Base-by-base conservation (phyloP, 64 coral and sea anemone genomes). In the Montipora foliosa region DNA sequence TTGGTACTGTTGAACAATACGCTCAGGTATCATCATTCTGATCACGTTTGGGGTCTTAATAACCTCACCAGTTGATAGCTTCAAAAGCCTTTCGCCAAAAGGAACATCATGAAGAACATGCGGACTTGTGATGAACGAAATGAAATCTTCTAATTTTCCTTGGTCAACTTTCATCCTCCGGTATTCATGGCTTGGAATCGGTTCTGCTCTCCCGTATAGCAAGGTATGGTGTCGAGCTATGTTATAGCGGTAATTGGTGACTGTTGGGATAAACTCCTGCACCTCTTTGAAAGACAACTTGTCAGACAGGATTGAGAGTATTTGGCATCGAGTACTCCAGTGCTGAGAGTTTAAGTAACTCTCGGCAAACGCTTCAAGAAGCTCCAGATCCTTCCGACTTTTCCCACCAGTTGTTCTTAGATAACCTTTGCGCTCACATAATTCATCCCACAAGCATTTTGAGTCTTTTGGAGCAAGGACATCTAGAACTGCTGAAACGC, bases 71-170 rank as follows among this genome's bases (percentile, higher is more conserved):
- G 77, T 84, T 76, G 77, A 77, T 29, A 94, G 49, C 16, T 90
- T 89, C 37, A 94, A 78, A 76, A 77, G 78, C 75, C 74, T 76
- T 79, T 89, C 67, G 8, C 93, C 93, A 78, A 94, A 94, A 50
- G 93, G 93, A 61, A 94, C 57, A 78, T 94, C 93, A 89, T 94
- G 93, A 78, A 93, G 21, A 10, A 93, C 83, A 52, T 93, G 82
- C 25, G 91, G 29, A 37, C 29, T 37, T 37, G 29, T 37, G 29
- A 37, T 37, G 29, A 37, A 37, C 29, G 29, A 37, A 86, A 93
- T 75, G 37, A 93, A 93, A 79, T 93, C 81, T 37, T 93, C 91
- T 24, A 93, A 66, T 83, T 87, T 93, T 4, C 81, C 82, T 45
- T 51, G 49, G 9, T 87, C 83, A 47, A 93, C 75, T 76, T 87